Evolutionary conservation across 2,113 vertebrate species (phyloP).

Genomic region (Chloebia gouldiae): DNA sequence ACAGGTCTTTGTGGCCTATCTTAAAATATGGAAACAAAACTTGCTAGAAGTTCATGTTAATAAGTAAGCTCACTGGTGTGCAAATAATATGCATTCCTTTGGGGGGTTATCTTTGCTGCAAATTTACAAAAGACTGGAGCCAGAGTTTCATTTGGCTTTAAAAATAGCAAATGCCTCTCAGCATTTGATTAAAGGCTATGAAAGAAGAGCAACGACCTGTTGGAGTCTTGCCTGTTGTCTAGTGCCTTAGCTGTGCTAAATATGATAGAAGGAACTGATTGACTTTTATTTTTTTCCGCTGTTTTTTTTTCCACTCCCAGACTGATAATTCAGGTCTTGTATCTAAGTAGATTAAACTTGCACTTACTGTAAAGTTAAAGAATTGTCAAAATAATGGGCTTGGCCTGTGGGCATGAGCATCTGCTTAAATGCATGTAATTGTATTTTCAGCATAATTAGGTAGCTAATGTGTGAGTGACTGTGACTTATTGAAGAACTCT

Average conservation of each 20-base stretch:
- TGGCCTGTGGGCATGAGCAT: background rate
- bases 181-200: background rate
- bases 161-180: background rate
- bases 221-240: background rate
- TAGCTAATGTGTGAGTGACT: background rate
- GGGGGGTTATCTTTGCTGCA: background rate
- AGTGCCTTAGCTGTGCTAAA: background rate
- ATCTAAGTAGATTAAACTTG: background rate
- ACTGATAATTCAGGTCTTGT: background rate
- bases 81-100: constrained; percentile 4
- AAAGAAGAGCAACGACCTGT: background rate
- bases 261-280: background rate
- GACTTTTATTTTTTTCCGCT: background rate
- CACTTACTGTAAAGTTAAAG: background rate
- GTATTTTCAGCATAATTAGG: constrained; percentile 23
- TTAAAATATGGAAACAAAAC: background rate
- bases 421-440: constrained; percentile 20
- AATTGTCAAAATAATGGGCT: background rate
- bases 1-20: background rate
- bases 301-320: background rate
- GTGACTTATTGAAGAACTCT: background rate
- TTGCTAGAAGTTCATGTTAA: background rate
- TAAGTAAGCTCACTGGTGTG: constrained; percentile 34
- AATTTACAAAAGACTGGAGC: background rate
- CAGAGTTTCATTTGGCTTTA: background rate